A percentile compares a stretch with the other conserved stretches of the same genome.
These are phyloP conservation scores for Todus mexicanus DNA, from an alignment of 2,797 vertebrate genomes.

Conservation along the genomic window DNA sequence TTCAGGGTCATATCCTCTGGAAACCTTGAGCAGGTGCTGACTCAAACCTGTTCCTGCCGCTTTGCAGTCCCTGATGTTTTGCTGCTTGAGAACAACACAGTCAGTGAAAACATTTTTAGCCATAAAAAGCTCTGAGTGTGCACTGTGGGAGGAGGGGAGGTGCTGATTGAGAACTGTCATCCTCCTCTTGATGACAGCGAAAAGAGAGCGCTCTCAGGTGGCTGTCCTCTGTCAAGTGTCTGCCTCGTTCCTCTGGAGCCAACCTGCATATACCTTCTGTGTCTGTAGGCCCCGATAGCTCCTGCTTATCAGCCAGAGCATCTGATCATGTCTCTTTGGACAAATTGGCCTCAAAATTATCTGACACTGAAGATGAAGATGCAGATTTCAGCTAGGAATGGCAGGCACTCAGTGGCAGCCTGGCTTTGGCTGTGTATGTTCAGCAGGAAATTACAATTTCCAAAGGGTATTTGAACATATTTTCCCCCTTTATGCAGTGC, in stretches of 20 bases:
- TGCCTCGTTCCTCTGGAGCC: not conserved
- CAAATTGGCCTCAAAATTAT: not conserved
- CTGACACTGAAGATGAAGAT: not conserved
- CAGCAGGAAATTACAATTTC: not conserved
- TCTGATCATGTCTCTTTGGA: not conserved
- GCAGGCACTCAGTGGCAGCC: not conserved
- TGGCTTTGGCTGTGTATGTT: not conserved
- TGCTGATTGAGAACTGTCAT: not conserved
- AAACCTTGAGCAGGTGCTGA: not conserved
- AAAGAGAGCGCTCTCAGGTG: not conserved
- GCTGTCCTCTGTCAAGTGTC: not conserved
- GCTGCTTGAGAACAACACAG: not conserved
- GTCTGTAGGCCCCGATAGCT: fast-evolving
- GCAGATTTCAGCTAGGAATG: not conserved
- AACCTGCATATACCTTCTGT: fast-evolving
- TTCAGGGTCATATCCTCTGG: not conserved
- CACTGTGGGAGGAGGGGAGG: not conserved
- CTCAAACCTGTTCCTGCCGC: not conserved
- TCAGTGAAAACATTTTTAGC: not conserved
- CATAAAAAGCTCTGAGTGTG: not conserved
- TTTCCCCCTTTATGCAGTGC: not conserved
- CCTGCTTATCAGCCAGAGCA: not conserved
- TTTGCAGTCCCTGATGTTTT: not conserved
- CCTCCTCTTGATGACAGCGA: not conserved
- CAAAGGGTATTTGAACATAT: not conserved